A percentile compares a stretch with the other conserved stretches of the same genome.
These are phyloP conservation scores for Oryzias celebensis DNA, from an alignment of 2,113 vertebrate genomes.

Conservation along the genomic window DNA sequence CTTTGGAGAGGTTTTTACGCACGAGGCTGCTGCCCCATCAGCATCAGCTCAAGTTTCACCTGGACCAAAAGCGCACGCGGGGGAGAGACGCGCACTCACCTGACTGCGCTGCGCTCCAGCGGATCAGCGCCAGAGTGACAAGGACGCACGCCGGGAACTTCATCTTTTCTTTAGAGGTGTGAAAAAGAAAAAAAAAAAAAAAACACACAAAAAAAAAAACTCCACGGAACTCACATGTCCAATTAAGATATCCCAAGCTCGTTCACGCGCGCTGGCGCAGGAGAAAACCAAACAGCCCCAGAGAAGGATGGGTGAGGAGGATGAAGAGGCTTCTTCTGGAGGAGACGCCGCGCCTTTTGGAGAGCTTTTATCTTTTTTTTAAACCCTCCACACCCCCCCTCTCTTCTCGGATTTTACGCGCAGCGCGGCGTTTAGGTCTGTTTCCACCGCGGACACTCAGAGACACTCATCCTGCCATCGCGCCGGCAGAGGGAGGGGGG, in stretches of 20 bases:
- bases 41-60: not conserved
- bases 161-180: slow-evolving; percentile 52
- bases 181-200: not conserved
- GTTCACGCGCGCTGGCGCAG: slow-evolving; percentile 3
- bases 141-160: slow-evolving; percentile 69
- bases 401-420: slow-evolving; percentile 50
- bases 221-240: slow-evolving; percentile 77
- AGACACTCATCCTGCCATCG: slow-evolving; percentile 57
- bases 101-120: slow-evolving; percentile 69
- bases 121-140: slow-evolving; percentile 62
- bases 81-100: slow-evolving; percentile 60
- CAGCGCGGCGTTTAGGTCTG: slow-evolving; percentile 53
- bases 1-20: slow-evolving; percentile 27
- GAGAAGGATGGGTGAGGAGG: not conserved
- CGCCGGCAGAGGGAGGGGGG: slow-evolving; percentile 32
- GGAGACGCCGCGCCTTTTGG: slow-evolving; percentile 12
- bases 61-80: not conserved
- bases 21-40: not conserved
- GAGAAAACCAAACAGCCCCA: not conserved
- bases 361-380: slow-evolving; percentile 27
- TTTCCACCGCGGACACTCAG: slow-evolving; percentile 52
- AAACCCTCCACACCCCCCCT: slow-evolving; percentile 38
- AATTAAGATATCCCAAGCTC: slow-evolving; percentile 61
- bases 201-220: slow-evolving; percentile 4
- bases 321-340: slow-evolving; percentile 13